A percentile compares a stretch with the other conserved stretches of the same genome.
Evolutionary conservation across 2,888 invertebrate species (phyloP).

Genomic region (Drosophila koepferae): DNA sequence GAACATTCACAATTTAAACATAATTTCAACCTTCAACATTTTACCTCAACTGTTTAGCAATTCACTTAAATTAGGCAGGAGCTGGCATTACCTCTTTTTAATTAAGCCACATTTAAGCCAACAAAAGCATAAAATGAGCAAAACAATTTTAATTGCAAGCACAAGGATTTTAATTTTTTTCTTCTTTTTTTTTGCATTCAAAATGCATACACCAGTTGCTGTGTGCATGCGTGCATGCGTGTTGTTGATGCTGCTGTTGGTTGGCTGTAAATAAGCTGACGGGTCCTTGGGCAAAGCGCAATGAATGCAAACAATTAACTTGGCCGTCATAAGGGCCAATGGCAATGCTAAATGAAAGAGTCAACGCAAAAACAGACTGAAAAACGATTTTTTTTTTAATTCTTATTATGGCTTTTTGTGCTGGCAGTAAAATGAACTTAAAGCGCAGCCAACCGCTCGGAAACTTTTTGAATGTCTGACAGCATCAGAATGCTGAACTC

Average conservation of each 20-base stretch:
- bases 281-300: slow-evolving; percentile 37
- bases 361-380: slow-evolving; percentile 15
- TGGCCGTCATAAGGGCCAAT: slow-evolving; percentile 62
- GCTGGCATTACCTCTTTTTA: slow-evolving; percentile 51
- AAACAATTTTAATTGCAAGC: slow-evolving; percentile 61
- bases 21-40: not conserved
- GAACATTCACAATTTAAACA: not conserved
- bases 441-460: slow-evolving; percentile 65
- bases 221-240: slow-evolving; percentile 1
- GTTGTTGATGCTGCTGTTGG: slow-evolving; percentile 23
- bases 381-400: slow-evolving; percentile 41
- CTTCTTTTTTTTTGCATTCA: slow-evolving; percentile 3
- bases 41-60: not conserved
- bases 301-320: slow-evolving; percentile 70
- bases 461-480: slow-evolving; percentile 72
- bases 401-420: slow-evolving; percentile 50
- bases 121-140: slow-evolving; percentile 46
- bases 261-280: slow-evolving; percentile 63
- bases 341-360: slow-evolving; percentile 41
- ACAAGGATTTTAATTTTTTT: not conserved
- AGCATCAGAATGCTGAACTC: slow-evolving; percentile 9
- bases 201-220: slow-evolving; percentile 43
- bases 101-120: slow-evolving; percentile 69
- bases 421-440: slow-evolving; percentile 60
- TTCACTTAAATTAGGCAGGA: slow-evolving; percentile 2